Conservation (phyloP, 2,888 invertebrate species). For the Drosophila maculinotata region DNA sequence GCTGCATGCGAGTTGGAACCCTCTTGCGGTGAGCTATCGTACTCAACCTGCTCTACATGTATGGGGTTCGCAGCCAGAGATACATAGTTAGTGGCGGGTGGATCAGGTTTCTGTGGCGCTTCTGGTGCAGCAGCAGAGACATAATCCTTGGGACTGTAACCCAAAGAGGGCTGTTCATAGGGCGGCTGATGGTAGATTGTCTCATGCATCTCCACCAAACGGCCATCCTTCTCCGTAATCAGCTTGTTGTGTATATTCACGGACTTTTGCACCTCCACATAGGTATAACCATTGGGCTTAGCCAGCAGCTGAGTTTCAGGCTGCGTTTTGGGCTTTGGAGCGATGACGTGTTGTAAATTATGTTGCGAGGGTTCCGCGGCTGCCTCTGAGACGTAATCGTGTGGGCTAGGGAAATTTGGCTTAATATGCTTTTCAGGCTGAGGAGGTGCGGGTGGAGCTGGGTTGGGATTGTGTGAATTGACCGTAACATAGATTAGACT, state of each 20-base stretch:
- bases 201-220: slow-evolving; percentile 82
- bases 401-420: slow-evolving; percentile 58
- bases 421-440: slow-evolving; percentile 15
- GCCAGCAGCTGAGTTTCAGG: slow-evolving; percentile 26
- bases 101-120: neutral
- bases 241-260: slow-evolving; percentile 85
- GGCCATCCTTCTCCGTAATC: slow-evolving; percentile 83
- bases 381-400: slow-evolving; percentile 76
- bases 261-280: slow-evolving; percentile 89
- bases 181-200: slow-evolving; percentile 75
- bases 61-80: slow-evolving; percentile 77
- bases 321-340: slow-evolving; percentile 12
- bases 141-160: slow-evolving; percentile 37
- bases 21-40: slow-evolving; percentile 62
- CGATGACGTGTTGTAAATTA: slow-evolving; percentile 44
- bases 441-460: slow-evolving; percentile 4
- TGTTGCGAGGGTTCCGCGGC: slow-evolving; percentile 56
- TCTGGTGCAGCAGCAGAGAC: slow-evolving; percentile 23
- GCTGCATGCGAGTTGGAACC: slow-evolving; percentile 43
- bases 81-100: slow-evolving; percentile 49
- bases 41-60: slow-evolving; percentile 66
- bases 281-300: slow-evolving; percentile 85
- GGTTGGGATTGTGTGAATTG: slow-evolving; percentile 46
- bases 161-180: slow-evolving; percentile 35
- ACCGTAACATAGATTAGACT: slow-evolving; percentile 74